A percentile compares a stretch with the other conserved stretches of the same genome.
Evolutionary conservation across 2,113 vertebrate genomes (phyloP).

Genomic region (Climacteris rufus): DNA sequence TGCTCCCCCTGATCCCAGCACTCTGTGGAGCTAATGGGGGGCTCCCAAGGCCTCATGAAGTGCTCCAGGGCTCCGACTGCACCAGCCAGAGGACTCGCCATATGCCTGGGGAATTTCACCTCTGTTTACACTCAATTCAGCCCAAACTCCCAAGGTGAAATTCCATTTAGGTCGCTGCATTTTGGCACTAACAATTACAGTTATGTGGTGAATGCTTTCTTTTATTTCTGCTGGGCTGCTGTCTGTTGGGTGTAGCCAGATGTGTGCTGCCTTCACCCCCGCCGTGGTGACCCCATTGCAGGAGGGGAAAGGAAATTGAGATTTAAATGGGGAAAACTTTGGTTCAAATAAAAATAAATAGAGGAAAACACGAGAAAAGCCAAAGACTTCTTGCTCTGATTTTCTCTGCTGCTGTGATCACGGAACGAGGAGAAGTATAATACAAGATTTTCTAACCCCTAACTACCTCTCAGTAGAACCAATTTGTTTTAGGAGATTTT

Average conservation of each 20-base stretch:
- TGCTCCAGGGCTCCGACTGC: neutral
- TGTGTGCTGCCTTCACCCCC: neutral
- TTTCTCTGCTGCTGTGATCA: neutral
- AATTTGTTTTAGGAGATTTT: neutral
- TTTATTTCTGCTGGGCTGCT: neutral
- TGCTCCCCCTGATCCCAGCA: neutral
- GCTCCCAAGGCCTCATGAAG: constrained; percentile 3
- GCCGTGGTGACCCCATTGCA: constrained; percentile 17
- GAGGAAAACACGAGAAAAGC: neutral
- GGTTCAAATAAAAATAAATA: neutral
- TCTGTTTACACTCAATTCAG: neutral
- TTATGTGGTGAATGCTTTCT: neutral
- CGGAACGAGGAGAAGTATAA: neutral
- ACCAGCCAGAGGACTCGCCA: neutral
- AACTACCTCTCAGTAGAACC: neutral
- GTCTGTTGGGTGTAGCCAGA: neutral
- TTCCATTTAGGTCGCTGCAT: constrained; percentile 26
- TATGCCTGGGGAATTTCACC: constrained; percentile 29
- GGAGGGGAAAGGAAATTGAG: constrained; percentile 19
- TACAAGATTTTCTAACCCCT: neutral
- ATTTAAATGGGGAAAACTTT: constrained; percentile 25
- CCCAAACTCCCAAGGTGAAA: constrained; percentile 43
- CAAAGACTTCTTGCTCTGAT: neutral
- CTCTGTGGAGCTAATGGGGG: constrained; percentile 4
- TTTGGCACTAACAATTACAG: neutral